These are phyloP conservation scores for Hermetia illucens DNA, from an alignment of 1,140 invertebrate genomes.

Conservation along the genomic window DNA sequence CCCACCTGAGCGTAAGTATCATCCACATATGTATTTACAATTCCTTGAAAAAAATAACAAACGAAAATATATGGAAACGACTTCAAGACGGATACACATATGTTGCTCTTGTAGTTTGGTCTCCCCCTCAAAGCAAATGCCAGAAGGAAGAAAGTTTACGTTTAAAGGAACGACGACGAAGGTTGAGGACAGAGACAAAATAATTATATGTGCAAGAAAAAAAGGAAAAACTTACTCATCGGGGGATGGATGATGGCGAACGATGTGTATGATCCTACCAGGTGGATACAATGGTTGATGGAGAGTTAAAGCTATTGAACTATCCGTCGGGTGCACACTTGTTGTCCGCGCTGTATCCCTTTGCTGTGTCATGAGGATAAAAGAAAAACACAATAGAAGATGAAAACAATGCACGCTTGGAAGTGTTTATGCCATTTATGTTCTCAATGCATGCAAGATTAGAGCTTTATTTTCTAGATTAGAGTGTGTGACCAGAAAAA, in stretches of 20 bases:
- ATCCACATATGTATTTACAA: neutral
- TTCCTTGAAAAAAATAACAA: no score
- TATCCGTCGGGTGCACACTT: constrained; percentile 52
- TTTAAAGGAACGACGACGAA: no score
- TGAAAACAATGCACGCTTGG: no score
- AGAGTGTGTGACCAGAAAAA: neutral
- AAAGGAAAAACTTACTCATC: constrained; percentile 52
- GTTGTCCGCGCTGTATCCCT: constrained; percentile 38
- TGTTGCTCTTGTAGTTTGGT: no score
- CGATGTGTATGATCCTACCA: constrained; percentile 78
- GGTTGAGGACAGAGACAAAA: no score
- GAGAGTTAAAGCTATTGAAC: constrained; percentile 58
- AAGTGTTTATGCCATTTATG: neutral
- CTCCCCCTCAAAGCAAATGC: no score
- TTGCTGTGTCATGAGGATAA: constrained; percentile 18
- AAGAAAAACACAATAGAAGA: no score
- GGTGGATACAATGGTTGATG: constrained; percentile 77
- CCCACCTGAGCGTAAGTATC: no score
- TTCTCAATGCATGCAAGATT: neutral
- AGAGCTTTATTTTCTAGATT: neutral
- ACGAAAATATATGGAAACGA: no score
- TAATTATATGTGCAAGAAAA: neutral
- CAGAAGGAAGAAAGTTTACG: no score
- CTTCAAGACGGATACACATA: no score
- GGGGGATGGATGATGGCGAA: constrained; percentile 72